Evolutionary conservation across 2,888 invertebrate species (phyloP), one percentile per base, ranked within the genome.

Genomic region (Malthinus flaveolus): DNA sequence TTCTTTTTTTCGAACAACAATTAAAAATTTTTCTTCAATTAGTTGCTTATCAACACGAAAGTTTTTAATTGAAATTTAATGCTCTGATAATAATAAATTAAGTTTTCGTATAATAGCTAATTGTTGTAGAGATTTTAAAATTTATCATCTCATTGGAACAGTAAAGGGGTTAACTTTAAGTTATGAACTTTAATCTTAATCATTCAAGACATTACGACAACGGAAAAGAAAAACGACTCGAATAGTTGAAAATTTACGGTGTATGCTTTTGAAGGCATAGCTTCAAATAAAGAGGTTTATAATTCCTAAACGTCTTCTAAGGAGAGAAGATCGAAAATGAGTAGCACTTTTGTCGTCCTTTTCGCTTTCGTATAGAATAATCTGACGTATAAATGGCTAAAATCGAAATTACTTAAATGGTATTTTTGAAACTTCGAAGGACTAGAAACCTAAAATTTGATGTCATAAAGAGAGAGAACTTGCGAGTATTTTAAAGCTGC

Each of bases 361-460:
- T 62, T 64, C 61, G n/a, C n/a, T n/a, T n/a, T n/a, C n/a, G n/a
- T n/a, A n/a, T n/a, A 62, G 58, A 51, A 62, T 64, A 60, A 62
- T 62, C 50, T 52, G 49, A 35, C 32, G 56, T 60, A n/a, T 23
- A 23, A 23, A 23, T 23, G 5, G 5, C 23, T 23, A 23, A 23
- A 60, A 56, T 60, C 56, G 46, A 23, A 23, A 23, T 23, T 23
- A 23, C 23, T 23, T 23, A 23, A 23, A 23, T 3, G 5, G 2
- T 3, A 3, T 3, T 23, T 23, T 23, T 23, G 23, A 23, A 23
- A 23, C 3, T 23, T 23, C 32, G 11, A 31, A 31, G 12, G 32
- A 49, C 34, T 49, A 39, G 34, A 23, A 49, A 42, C 39, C 12
- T 6, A 42, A 42, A 23, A 42, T 42, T 42, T 42, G 39, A n/a